These are phyloP conservation scores for Gila robusta DNA, from an alignment of 2,797 vertebrate species.

Conservation along the genomic window DNA sequence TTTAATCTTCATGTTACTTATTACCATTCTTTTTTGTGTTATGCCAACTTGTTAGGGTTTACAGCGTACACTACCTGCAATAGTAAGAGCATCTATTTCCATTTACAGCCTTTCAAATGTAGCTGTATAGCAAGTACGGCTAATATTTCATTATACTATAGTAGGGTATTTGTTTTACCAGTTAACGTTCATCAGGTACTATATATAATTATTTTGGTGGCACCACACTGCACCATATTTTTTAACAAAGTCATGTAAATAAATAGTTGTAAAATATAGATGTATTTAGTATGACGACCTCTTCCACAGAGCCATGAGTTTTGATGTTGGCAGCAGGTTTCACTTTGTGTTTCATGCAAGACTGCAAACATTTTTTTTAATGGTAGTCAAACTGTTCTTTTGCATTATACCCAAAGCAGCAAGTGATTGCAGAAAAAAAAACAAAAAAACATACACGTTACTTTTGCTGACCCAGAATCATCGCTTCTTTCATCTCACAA, in stretches of 20 bases:
- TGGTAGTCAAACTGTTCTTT: slow-evolving; percentile 73
- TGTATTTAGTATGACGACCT: slow-evolving; percentile 28
- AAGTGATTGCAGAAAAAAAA: slow-evolving; percentile 25
- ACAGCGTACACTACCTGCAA: not conserved
- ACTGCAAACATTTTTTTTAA: slow-evolving; percentile 66
- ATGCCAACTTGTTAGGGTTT: not conserved
- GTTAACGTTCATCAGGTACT: not conserved
- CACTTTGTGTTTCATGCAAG: slow-evolving; percentile 67
- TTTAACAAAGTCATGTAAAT: slow-evolving; percentile 20
- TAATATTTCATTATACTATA: not conserved
- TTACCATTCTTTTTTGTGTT: not conserved
- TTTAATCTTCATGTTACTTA: not conserved
- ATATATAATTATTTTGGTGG: not conserved
- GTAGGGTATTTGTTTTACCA: not conserved
- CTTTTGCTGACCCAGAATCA: slow-evolving; percentile 61
- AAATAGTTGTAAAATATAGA: not conserved
- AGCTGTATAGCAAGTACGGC: too few relatives aligned
- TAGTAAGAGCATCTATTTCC: not conserved
- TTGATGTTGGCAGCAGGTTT: slow-evolving; percentile 60
- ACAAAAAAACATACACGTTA: slow-evolving; percentile 9
- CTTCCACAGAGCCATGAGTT: slow-evolving; percentile 44
- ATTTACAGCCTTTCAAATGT: not conserved
- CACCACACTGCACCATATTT: not conserved
- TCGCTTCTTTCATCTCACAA: slow-evolving; percentile 55
- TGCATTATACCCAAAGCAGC: slow-evolving; percentile 60